Conservation (phyloP, 2,113 vertebrate species). For the Chaenogobius annularis region DNA sequence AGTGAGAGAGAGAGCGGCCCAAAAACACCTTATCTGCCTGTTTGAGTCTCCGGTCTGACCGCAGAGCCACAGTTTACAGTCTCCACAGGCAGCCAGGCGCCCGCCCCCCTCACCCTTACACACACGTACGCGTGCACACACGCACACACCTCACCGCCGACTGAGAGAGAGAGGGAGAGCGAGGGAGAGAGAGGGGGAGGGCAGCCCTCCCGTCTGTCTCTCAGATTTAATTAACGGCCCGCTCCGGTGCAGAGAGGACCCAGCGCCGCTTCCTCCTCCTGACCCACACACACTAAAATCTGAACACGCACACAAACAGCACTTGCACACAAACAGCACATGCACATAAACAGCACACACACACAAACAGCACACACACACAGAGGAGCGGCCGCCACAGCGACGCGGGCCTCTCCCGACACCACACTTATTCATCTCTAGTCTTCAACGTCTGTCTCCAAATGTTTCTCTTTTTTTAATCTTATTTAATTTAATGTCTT, state of each 20-base stretch:
- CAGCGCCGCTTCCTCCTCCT: conserved; percentile 72
- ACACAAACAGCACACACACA: conserved; percentile 11
- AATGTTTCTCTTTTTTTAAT: conserved; percentile 48
- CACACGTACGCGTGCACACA: conserved; percentile 21
- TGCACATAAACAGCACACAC: no score
- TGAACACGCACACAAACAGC: conserved; percentile 9
- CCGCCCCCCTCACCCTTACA: conserved; percentile 41
- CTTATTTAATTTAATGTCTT: no score
- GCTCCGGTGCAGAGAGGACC: conserved; percentile 73
- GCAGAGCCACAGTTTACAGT: conserved; percentile 81
- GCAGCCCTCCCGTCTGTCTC: conserved; percentile 80
- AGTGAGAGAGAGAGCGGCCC: conserved; percentile 41
- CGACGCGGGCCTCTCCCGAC: conserved; percentile 71
- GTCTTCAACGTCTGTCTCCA: conserved; percentile 54
- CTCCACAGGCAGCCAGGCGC: conserved; percentile 82
- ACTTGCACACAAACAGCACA: conserved; percentile 30
- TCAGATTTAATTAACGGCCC: conserved; percentile 84
- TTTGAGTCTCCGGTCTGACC: conserved; percentile 81
- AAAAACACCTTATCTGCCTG: conserved; percentile 79
- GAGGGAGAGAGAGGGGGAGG: conserved; percentile 55
- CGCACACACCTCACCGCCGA: no score
- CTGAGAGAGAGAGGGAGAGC: no score
- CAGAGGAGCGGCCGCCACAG: conserved; percentile 43
- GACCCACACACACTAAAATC: conserved; percentile 46
- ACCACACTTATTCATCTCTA: conserved; percentile 69